Base-by-base conservation (phyloP, 2,797 vertebrate species). In the Gymnocypris eckloni region DNA sequence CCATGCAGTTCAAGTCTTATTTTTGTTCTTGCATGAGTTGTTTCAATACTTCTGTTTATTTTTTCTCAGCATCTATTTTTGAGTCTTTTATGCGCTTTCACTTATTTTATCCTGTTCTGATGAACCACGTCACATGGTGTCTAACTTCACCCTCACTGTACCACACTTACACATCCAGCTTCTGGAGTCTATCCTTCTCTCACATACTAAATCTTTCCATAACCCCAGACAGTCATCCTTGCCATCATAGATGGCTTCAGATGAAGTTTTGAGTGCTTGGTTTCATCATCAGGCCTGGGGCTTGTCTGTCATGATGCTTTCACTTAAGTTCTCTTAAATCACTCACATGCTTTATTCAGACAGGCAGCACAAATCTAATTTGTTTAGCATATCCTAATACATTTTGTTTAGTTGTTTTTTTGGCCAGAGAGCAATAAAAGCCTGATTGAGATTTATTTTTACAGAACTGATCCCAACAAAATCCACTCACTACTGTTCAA, bases 151-250 rank as follows among this genome's bases (percentile, higher is more conserved):
- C 50, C 50, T 12, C 28, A 54, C 67, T 48, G 16, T 48, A 25
- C 33, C 79, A 80, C 61, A 66, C 59, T 33, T 50, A 50, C 16
- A 15, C 45, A 81, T 20, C 16, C 41, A 22, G 15, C 41, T 28
- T 66, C n/a, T 52, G 18, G 45, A 41, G 48, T 52, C 45, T 81
- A 43, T 13, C 41, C 66, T 69, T 41, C 48, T 81, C 12, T 82
- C 80, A 56, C 67, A 18, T 50, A 18, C n/a, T 54, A 71, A 82
- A 82, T 71, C 22, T 54, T n/a, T 41, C 48, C 33, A 41, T 56
- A 82, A 18, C 79, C 61, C 61, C 61, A 66, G 78, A 80, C 43
- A 80, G 79, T 28, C 28, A 81, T 54, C 33, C 67, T 54, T 71
- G 66, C 67, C 48, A 39, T 82, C 67, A 71, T 28, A 56, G 66